A percentile compares a stretch with the other conserved stretches of the same genome.
Evolutionary conservation across 2,797 vertebrate genomes (phyloP).

Genomic region (Halcyon chelicuti): DNA sequence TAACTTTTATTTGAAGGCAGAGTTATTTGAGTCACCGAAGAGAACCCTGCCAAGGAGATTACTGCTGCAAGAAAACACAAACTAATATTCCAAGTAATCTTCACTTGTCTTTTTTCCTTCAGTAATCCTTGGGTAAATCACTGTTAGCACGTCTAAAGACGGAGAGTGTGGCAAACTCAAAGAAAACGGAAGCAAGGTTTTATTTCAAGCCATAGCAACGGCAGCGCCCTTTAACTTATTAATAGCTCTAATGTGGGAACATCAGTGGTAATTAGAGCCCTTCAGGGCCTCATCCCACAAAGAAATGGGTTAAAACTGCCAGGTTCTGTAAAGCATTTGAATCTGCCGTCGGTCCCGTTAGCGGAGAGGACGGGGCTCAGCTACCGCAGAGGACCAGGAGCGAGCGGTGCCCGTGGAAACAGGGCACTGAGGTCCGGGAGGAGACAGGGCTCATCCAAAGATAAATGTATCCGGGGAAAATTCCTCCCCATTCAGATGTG

Average conservation of each 20-base stretch:
- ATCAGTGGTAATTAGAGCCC: background rate
- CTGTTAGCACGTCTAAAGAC: background rate
- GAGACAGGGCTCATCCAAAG: background rate
- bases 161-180: background rate
- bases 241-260: background rate
- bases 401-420: background rate
- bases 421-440: background rate
- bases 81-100: background rate
- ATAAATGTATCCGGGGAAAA: background rate
- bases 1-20: background rate
- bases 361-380: background rate
- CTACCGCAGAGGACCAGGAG: fast-evolving
- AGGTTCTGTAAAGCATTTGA: background rate
- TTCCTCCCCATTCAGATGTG: background rate
- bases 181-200: background rate
- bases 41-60: background rate
- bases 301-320: background rate
- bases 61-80: background rate
- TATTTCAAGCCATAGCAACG: background rate
- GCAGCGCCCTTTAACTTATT: background rate
- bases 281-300: background rate
- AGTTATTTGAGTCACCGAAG: background rate
- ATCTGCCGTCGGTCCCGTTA: background rate
- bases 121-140: background rate
- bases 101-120: background rate